phyloP scores from a whole-genome alignment of 2,797 vertebrate genomes.

The Cynodonichthys magdalenae region DNA sequence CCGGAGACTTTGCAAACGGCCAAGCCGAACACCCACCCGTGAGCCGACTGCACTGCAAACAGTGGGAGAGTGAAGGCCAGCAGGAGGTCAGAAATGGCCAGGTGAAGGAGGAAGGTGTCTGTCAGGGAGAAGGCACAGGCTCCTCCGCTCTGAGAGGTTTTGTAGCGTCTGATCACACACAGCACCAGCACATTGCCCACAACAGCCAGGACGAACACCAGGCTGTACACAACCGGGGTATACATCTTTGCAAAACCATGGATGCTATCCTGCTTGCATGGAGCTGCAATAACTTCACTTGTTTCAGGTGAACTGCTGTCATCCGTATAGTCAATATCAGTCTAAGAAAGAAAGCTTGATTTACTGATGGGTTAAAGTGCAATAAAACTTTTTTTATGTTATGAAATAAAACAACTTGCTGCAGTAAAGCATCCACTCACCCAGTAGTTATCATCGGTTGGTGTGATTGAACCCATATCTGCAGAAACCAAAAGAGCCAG shows the following conservation, averaged over 20 bases:
- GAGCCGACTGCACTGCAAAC: constrained; percentile 75
- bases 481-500: constrained; percentile 10
- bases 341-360: neutral
- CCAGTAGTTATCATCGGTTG: constrained; percentile 37
- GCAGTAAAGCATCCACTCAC: constrained; percentile 55
- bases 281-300: neutral
- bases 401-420: neutral
- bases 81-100: constrained; percentile 85
- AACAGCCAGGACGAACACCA: constrained; percentile 82
- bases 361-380: neutral
- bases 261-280: constrained; percentile 58
- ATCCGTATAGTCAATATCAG: rapidly evolving
- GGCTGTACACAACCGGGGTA: constrained; percentile 70
- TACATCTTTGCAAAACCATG: constrained; percentile 69
- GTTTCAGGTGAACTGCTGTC: rapidly evolving
- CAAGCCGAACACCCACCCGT: constrained; percentile 77
- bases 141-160: constrained; percentile 61
- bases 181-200: constrained; percentile 83
- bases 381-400: neutral
- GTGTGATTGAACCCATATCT: constrained; percentile 32
- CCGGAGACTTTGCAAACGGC: constrained; percentile 80
- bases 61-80: constrained; percentile 83
- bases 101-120: constrained; percentile 84
- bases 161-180: constrained; percentile 79
- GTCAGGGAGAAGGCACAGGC: constrained; percentile 77